Conservation (phyloP, 2,113 vertebrate species). For the Notechis scutatus region DNA sequence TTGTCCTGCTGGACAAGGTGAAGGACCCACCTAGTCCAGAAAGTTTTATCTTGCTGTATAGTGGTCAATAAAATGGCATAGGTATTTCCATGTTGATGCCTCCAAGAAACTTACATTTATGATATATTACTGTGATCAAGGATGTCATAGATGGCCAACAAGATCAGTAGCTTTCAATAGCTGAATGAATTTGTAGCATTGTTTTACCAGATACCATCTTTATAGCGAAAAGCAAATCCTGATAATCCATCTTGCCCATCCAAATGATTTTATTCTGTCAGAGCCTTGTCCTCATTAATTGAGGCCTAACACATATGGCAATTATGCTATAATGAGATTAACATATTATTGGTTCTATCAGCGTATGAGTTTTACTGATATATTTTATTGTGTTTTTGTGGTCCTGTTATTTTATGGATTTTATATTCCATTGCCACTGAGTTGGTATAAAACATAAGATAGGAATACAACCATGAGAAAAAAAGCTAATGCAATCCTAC, state of each 20-base stretch:
- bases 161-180: not conserved
- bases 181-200: not conserved
- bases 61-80: not conserved
- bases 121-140: not conserved
- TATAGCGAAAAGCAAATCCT: not conserved
- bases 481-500: too few relatives aligned
- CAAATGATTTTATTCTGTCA: not conserved
- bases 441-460: not conserved
- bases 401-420: not conserved
- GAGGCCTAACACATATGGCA: not conserved
- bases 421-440: not conserved
- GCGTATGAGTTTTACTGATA: not conserved
- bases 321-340: not conserved
- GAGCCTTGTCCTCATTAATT: not conserved
- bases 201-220: not conserved
- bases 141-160: not conserved
- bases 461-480: not conserved
- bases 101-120: not conserved
- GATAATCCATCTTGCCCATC: not conserved
- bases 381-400: not conserved
- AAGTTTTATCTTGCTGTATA: not conserved
- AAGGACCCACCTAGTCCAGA: not conserved
- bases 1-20: not conserved
- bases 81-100: not conserved
- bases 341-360: not conserved